Conservation (phyloP, 2,888 invertebrate genomes). For the Arctia plantaginis region DNA sequence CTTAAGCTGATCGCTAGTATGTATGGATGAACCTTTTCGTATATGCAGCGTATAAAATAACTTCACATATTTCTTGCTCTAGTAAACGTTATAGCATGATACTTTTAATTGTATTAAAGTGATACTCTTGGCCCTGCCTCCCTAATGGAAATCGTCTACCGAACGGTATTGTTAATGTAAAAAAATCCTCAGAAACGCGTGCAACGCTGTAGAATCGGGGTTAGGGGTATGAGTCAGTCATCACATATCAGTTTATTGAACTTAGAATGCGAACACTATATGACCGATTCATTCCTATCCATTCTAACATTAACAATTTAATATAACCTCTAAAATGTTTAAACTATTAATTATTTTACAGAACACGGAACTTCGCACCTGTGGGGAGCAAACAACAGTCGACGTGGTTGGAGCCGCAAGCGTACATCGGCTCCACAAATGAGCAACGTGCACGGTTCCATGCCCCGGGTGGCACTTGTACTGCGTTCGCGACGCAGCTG, state of each 20-base stretch:
- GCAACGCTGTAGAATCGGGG: too few species aligned
- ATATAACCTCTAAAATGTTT: background rate
- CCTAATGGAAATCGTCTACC: background rate
- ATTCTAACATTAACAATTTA: background rate
- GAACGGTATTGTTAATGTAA: background rate
- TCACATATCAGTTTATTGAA: too few species aligned
- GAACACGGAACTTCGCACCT: conserved; percentile 85
- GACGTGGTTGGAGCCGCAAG: conserved; percentile 87
- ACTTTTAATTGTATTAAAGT: too few species aligned
- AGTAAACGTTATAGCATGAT: too few species aligned
- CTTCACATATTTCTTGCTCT: too few species aligned
- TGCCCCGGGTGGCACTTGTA: conserved; percentile 87
- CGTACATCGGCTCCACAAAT: conserved; percentile 91
- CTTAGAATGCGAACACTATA: background rate
- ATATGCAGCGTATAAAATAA: too few species aligned
- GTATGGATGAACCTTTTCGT: too few species aligned
- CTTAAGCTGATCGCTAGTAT: too few species aligned
- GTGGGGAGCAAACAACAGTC: conserved; percentile 87
- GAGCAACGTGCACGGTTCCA: conserved; percentile 83
- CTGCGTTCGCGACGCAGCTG: conserved; percentile 90
- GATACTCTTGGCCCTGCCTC: too few species aligned
- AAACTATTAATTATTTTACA: conserved; percentile 37
- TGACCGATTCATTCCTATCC: background rate
- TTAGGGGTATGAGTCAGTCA: too few species aligned
- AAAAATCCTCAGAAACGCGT: background rate